Base-by-base conservation (phyloP, 2,888 invertebrate genomes). In the Nemapogon koenigi region DNA sequence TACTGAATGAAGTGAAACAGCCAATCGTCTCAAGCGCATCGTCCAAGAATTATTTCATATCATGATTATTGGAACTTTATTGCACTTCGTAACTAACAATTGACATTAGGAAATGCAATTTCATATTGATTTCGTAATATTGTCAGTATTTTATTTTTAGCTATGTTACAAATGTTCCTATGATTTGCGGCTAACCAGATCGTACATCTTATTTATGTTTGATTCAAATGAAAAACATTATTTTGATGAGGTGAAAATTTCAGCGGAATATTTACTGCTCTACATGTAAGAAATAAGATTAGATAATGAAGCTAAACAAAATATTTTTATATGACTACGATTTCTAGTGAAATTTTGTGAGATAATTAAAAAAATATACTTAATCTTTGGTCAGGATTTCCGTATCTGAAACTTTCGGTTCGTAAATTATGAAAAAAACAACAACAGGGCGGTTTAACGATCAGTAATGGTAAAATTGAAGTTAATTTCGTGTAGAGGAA, bases 21-120 rank as follows among this genome's bases (percentile, higher is more conserved):
- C 52, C 43, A 41, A 16, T 4, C 49, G 44, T 43, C 53, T 57
- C 59, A 51, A 55, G 63, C 64, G 62, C 69, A 76, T 73, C 72
- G 65, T 59, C 57, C 64, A 70, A 59, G 60, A 76, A 78, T 78
- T 78, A 76, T 73, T 72, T 59, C 71, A 71, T 73, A 78, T 75
- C 75, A 73, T 76, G 76, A 78, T 75, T 75, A 76, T 76, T 75
- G 76, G 75, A 75, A 75, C 75, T 75, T 76, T 78, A 78, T 78
- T 78, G 78, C 76, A 73, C 78, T 75, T 71, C 62, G 78, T 75
- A 78, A 76, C 75, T 75, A 76, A 78, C 78, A 78, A 78, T 78
- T 78, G 78, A 78, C 76, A 78, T 78, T 76, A 78, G 76, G 75
- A 73, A 75, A 75, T 76, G 73, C 75, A 78, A 78, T 78, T 75